phyloP scores from a whole-genome alignment of 2,888 invertebrate genomes.

The Netelia inedita region DNA sequence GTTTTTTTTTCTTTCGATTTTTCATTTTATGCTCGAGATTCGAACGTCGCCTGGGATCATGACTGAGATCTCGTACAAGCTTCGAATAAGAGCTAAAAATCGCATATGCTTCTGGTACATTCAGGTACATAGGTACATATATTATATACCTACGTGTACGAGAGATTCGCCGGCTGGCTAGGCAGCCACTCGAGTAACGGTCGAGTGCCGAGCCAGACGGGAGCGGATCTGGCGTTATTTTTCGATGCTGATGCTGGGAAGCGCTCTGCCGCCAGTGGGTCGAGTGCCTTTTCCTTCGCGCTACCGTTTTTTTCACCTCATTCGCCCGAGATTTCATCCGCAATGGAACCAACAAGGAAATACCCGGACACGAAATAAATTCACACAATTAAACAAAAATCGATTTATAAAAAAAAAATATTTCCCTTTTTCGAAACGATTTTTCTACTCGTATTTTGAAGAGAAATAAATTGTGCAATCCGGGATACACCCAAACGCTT shows the following conservation, averaged over 20 bases:
- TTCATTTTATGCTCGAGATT: slow-evolving; percentile 8
- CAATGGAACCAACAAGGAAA: neutral
- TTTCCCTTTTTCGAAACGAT: neutral
- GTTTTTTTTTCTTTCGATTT: neutral
- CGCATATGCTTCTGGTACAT: slow-evolving; percentile 15
- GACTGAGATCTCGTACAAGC: slow-evolving; percentile 53
- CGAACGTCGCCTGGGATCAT: neutral
- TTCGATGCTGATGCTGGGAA: slow-evolving; percentile 60
- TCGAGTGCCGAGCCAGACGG: slow-evolving; percentile 73
- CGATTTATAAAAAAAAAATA: neutral
- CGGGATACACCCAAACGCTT: slow-evolving; percentile 17
- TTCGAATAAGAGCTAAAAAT: slow-evolving; percentile 66
- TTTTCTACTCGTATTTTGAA: neutral
- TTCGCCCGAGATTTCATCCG: slow-evolving; percentile 37
- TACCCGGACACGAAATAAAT: slow-evolving; percentile 1
- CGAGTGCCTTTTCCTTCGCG: slow-evolving; percentile 62
- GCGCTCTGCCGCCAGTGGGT: slow-evolving; percentile 60
- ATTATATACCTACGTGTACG: slow-evolving; percentile 10
- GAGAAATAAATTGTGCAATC: neutral
- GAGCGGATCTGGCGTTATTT: slow-evolving; percentile 79
- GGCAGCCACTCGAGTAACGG: slow-evolving; percentile 72
- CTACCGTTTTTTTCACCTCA: slow-evolving; percentile 17
- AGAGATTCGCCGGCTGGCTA: slow-evolving; percentile 53
- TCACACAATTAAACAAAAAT: neutral
- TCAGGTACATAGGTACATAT: slow-evolving; percentile 19